Evolutionary conservation across 2,888 invertebrate species (phyloP), one percentile per base, ranked within the genome.

Genomic region (Rhagonycha fulva): DNA sequence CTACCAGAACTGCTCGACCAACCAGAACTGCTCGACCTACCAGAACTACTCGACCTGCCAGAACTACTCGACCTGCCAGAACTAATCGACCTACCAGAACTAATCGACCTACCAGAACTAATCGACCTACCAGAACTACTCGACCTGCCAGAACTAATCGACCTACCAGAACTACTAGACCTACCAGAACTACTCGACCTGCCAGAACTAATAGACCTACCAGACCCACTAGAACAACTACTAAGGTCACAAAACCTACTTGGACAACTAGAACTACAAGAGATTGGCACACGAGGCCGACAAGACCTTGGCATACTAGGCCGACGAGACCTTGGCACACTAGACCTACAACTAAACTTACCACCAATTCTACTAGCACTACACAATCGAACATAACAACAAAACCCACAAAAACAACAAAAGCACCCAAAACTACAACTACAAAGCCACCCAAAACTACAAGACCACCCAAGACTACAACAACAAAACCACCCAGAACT

Each of bases 21-120:
- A 67, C 72, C 1, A 72, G 19, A 68, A 23, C 72, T 0, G 47
- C 72, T 7, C 7, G 47, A n/a, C 67, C 72, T 11, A 72, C 73
- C 4, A 14, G 30, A 7, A n/a, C 73, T 0, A 68, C 73, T 5
- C 61, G 24, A 30, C 60, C 68, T 4, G 24, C 73, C n/a, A 26
- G 26, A 7, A 26, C 68, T 2, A 72, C 72, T 4, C 61, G 19
- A 14, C 19, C 72, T 11, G 61, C 72, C 3, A 68, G 68, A 23
- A 19, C 73, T 1, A 32, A 68, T 23, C 68, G 28, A 67, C 69
- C 71, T 14, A 71, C 71, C 5, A 62, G 11, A 26, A 3, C 72
- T 7, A 72, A 67, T 1, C 32, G 47, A 60, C 23, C 71, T 14
- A 68, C 72, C 3, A 68, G 26, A 11, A 30, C 72, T 5, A 47